Conservation (phyloP, 2,113 vertebrate species). For the Indicator maculatus region DNA sequence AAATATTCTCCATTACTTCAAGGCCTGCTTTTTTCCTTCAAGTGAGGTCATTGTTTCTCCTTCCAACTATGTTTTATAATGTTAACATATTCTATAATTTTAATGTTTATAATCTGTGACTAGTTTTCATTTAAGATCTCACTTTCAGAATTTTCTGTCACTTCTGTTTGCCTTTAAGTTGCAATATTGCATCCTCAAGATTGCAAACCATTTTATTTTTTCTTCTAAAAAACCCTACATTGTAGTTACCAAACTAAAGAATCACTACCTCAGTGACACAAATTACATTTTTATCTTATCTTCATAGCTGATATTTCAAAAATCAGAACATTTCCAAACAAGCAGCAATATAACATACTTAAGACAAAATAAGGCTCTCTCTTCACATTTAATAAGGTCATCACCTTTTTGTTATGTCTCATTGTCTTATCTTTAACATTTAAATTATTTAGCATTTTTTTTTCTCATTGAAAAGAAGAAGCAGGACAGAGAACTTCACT, state of each 20-base stretch:
- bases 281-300: not conserved
- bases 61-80: not conserved
- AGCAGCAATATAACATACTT: not conserved
- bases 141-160: not conserved
- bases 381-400: not conserved
- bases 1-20: not conserved
- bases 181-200: not conserved
- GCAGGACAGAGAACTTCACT: not conserved
- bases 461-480: not conserved
- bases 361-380: not conserved
- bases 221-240: not conserved
- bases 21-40: not conserved
- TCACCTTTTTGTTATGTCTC: not conserved
- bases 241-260: not conserved
- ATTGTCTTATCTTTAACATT: not conserved
- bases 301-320: not conserved
- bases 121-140: not conserved
- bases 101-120: not conserved
- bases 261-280: not conserved
- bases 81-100: not conserved
- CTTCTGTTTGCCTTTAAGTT: not conserved
- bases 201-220: not conserved
- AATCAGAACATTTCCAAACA: not conserved
- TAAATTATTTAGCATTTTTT: not conserved
- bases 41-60: not conserved